Conservation (phyloP, 2,888 invertebrate genomes). For the Ochlodes sylvanus region DNA sequence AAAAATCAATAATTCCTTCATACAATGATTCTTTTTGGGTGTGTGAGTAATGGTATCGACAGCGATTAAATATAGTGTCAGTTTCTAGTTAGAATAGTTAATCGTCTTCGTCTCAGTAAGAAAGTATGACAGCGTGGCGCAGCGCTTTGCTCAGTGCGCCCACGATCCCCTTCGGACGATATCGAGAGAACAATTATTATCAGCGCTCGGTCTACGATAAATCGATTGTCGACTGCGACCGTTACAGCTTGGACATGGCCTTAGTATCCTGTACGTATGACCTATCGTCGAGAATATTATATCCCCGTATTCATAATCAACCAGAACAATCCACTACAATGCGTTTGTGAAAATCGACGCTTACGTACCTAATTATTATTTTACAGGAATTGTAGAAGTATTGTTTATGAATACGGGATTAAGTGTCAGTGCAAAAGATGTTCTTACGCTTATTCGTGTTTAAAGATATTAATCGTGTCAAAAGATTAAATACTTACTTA, state of each 20-base stretch:
- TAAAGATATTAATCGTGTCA: too few relatives aligned
- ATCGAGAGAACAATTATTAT: constrained; percentile 69
- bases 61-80: constrained; percentile 31
- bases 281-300: constrained; percentile 1
- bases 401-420: too few relatives aligned
- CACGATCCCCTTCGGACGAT: constrained; percentile 64
- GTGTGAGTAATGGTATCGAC: constrained; percentile 34
- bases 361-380: too few relatives aligned
- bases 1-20: not conserved
- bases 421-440: too few relatives aligned
- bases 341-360: too few relatives aligned
- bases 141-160: constrained; percentile 53
- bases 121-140: constrained; percentile 50
- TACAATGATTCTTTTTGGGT: constrained; percentile 9
- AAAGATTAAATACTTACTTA: too few relatives aligned
- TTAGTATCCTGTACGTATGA: constrained; percentile 56
- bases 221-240: constrained; percentile 60
- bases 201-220: constrained; percentile 57
- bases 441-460: too few relatives aligned
- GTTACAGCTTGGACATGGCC: constrained; percentile 55
- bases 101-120: constrained; percentile 33
- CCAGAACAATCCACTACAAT: too few relatives aligned
- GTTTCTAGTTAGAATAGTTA: constrained; percentile 21
- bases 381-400: too few relatives aligned
- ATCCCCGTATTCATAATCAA: too few relatives aligned